A percentile compares a stretch with the other conserved stretches of the same genome.
Evolutionary conservation across 1,140 invertebrate species (phyloP).

Genomic region (Ceratosolen solmsi): DNA sequence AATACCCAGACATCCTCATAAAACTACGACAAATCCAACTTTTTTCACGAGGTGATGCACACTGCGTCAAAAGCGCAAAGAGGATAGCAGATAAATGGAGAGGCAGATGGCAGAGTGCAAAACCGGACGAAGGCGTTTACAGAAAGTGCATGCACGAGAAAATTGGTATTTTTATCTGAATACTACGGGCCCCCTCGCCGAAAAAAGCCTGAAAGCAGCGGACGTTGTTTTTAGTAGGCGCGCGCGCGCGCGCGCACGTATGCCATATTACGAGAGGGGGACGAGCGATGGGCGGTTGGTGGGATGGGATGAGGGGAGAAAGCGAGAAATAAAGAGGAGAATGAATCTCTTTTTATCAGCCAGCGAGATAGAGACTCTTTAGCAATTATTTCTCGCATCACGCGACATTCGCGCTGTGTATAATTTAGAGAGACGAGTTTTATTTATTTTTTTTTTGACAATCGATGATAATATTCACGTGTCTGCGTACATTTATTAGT

Average conservation of each 20-base stretch:
- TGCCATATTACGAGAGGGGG: too few species aligned
- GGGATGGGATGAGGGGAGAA: not conserved
- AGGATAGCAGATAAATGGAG: not conserved
- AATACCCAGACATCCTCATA: not conserved
- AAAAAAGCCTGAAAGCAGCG: not conserved
- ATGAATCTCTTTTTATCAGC: not conserved
- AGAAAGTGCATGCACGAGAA: constrained; percentile 11
- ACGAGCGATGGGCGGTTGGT: too few species aligned
- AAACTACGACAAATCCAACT: not conserved
- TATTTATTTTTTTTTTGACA: too few species aligned
- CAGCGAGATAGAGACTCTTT: not conserved
- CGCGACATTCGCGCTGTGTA: not conserved
- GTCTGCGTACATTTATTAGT: too few species aligned
- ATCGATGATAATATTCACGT: too few species aligned
- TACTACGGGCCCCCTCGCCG: not conserved
- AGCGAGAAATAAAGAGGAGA: not conserved
- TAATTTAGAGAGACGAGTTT: not conserved
- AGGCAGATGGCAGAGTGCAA: not conserved
- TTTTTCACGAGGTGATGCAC: not conserved
- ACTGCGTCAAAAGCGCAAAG: not conserved
- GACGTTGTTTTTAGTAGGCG: not conserved
- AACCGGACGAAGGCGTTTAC: not conserved
- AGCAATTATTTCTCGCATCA: not conserved
- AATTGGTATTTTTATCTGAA: constrained; percentile 32
- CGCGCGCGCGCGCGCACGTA: not conserved